Percentiles rank a stretch among this genome's conserved stretches.
phyloP scores from a whole-genome alignment of 2,888 invertebrate species.

The Drosophila emarginata region DNA sequence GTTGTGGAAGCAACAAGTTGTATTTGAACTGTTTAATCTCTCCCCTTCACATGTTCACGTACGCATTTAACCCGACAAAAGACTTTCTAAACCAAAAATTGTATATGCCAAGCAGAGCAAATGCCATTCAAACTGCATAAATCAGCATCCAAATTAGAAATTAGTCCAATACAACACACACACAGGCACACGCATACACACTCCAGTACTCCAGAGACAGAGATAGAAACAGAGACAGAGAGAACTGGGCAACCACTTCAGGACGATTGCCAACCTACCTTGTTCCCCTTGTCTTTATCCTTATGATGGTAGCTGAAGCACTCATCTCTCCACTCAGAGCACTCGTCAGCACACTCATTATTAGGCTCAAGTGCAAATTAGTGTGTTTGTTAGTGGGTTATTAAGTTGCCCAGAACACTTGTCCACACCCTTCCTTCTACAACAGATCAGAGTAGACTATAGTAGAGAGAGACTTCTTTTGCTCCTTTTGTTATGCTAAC shows the following conservation, averaged over 20 bases:
- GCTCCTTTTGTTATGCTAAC: conserved; percentile 72
- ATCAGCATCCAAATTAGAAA: conserved; percentile 78
- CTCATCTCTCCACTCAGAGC: conserved; percentile 34
- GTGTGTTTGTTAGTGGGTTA: conserved; percentile 78
- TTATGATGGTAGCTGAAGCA: conserved; percentile 14
- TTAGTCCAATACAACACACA: conserved; percentile 52
- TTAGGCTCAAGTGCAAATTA: conserved; percentile 79
- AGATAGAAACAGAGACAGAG: conserved; percentile 32
- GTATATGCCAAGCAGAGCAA: conserved; percentile 30
- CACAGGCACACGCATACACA: conserved; percentile 30
- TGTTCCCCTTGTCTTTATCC: conserved; percentile 1
- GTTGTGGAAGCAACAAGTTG: conserved; percentile 35
- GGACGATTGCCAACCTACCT: conserved; percentile 22
- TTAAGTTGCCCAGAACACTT: conserved; percentile 53
- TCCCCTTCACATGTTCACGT: neutral
- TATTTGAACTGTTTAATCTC: conserved; percentile 18
- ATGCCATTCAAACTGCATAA: conserved; percentile 71
- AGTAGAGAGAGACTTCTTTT: neutral
- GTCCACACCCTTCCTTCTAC: neutral
- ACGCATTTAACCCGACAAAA: neutral
- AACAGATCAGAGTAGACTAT: neutral
- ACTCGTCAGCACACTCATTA: conserved; percentile 77
- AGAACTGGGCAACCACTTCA: conserved; percentile 48
- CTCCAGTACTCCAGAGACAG: conserved; percentile 17
- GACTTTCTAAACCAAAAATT: conserved; percentile 28